Evolutionary conservation across 2,797 vertebrate species (phyloP), one percentile per base, ranked within the genome.

Genomic region (Clarias pachynema): DNA sequence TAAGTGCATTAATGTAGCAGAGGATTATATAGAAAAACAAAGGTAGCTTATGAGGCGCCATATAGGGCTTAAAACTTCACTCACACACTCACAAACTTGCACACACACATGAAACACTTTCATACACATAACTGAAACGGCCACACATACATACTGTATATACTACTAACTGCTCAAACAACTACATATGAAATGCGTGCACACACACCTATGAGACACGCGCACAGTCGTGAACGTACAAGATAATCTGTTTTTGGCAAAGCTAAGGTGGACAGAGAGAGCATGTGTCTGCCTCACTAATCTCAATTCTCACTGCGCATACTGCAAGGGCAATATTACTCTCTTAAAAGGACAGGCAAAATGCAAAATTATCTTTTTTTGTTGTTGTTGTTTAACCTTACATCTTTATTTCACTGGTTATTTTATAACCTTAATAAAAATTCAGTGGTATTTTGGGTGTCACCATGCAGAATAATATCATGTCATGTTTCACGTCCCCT

Each of bases 201-300:
- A 44, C 40, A 44, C 40, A 44, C 40, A 44, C 40, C 40, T 44
- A 44, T 44, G 40, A 44, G 40, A 44, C 40, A 6, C 7, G 40
- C 7, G 40, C 40, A 44, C 37, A 77, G 73, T 73, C 77, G 44
- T 82, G 2, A 15, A 75, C 75, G 79, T 90, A 90, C 89, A 88
- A 84, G 82, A 15, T 90, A 90, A 89, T 84, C 86, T 87, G 84
- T 79, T 88, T 89, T 85, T 83, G 65, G 82, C 70, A 81, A 31
- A n/a, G 60, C 4, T 31, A 53, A 22, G 57, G 72, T 31, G 66
- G 34, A 57, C 53, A 12, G 60, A 85, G 82, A 57, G 29, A 81
- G 53, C 66, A 59, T 82, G 66, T 82, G 10, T 62, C 9, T 80
- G 74, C 66, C 60, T 72, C 62, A 81, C 84, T 85, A 90, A 87